phyloP scores from a whole-genome alignment of 1,140 invertebrate species.

The Scylla paramamosain region DNA sequence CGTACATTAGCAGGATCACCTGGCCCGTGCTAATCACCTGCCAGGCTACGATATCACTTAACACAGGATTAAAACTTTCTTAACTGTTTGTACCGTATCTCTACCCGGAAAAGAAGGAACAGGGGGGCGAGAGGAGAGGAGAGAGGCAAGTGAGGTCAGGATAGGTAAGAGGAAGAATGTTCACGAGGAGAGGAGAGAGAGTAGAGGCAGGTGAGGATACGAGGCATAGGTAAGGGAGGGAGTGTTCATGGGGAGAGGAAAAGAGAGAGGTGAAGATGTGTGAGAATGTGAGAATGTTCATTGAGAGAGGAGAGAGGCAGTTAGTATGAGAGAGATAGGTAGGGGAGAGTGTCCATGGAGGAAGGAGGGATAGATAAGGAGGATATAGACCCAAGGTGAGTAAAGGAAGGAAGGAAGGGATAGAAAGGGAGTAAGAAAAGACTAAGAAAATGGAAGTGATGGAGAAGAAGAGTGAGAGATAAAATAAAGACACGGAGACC shows the following conservation, averaged over 20 bases:
- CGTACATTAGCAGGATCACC: constrained; percentile 2
- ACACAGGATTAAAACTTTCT: constrained; percentile 24
- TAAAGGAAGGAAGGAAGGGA: too few species aligned
- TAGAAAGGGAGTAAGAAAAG: too few species aligned
- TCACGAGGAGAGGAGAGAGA: not conserved
- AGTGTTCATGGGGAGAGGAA: not conserved
- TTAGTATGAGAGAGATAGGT: too few species aligned
- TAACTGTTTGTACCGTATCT: not conserved
- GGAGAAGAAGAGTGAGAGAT: too few species aligned
- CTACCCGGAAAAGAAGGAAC: not conserved
- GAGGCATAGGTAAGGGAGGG: not conserved
- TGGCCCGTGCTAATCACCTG: not conserved
- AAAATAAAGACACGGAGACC: too few species aligned
- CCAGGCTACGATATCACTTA: not conserved
- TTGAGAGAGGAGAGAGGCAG: too few species aligned
- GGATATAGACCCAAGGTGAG: too few species aligned
- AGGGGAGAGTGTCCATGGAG: too few species aligned
- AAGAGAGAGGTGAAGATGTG: not conserved
- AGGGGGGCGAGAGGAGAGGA: not conserved
- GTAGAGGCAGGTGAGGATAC: too few species aligned
- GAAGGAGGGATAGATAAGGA: too few species aligned
- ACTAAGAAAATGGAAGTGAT: too few species aligned
- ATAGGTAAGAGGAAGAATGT: not conserved
- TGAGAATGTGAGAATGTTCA: too few species aligned
- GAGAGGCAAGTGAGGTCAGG: not conserved